These are phyloP conservation scores for Gallinago solitaria DNA, from an alignment of 2,797 vertebrate genomes.

Conservation along the genomic window DNA sequence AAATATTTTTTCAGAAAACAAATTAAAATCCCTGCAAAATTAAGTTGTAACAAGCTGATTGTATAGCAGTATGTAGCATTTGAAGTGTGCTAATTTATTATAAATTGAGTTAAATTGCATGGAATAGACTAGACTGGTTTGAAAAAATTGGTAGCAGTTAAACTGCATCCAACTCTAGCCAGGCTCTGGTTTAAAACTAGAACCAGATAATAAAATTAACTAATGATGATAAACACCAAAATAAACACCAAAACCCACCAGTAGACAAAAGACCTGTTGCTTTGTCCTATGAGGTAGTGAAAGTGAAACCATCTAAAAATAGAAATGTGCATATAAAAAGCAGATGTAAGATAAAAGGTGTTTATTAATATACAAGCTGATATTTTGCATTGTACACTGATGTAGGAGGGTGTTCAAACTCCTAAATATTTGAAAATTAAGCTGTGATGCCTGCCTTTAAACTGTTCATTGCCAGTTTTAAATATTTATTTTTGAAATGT, in stretches of 20 bases:
- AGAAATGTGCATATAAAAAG: not conserved
- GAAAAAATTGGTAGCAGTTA: not conserved
- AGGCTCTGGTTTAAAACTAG: not conserved
- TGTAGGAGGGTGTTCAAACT: not conserved
- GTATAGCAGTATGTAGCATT: not conserved
- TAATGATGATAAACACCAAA: not conserved
- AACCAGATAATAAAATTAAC: not conserved
- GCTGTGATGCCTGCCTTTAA: not conserved
- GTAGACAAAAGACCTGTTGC: not conserved
- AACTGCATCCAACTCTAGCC: not conserved
- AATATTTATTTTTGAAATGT: not conserved
- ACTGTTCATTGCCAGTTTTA: not conserved
- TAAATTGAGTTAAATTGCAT: not conserved
- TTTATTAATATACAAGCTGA: not conserved
- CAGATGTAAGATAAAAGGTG: not conserved
- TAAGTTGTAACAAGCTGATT: not conserved
- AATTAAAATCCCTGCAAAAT: not conserved
- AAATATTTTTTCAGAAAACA: not conserved
- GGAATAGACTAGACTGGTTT: not conserved
- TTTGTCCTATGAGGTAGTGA: not conserved
- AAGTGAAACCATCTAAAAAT: not conserved
- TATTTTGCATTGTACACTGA: not conserved
- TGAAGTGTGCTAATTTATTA: not conserved
- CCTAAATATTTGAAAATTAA: not conserved
- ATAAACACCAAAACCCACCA: accelerated